Conservation (phyloP, 2,797 vertebrate species). For the Streptopelia turtur region DNA sequence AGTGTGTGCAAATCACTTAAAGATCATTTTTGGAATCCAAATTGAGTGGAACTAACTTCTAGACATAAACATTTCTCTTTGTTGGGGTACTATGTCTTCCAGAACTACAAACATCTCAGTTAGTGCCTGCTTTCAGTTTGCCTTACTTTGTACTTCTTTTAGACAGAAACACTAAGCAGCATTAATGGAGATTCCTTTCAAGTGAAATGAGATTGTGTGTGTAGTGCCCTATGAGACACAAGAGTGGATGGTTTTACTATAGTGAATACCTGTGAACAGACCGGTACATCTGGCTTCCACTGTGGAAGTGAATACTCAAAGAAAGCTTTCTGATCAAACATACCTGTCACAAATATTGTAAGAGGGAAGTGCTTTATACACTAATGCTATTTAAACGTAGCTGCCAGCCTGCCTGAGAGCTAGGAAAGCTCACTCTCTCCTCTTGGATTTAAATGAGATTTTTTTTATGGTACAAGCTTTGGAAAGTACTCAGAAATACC, state of each 20-base stretch:
- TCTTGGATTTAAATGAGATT: conserved; percentile 43
- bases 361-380: not conserved
- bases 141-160: conserved; percentile 2
- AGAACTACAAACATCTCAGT: not conserved
- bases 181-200: not conserved
- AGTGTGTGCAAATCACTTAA: not conserved
- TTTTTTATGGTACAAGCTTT: conserved; percentile 9
- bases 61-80: not conserved
- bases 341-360: not conserved
- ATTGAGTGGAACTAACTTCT: not conserved
- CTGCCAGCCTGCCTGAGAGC: not conserved
- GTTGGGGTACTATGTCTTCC: not conserved
- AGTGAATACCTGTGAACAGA: not conserved
- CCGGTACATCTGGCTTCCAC: not conserved
- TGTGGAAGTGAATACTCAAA: not conserved
- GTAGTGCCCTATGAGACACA: not conserved
- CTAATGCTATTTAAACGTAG: conserved; percentile 18
- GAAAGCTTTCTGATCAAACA: conserved; percentile 6
- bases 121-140: not conserved
- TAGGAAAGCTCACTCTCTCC: not conserved
- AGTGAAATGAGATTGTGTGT: not conserved
- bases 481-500: conserved; percentile 19
- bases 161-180: conserved; percentile 1
- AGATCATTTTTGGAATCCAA: not conserved
- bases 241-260: not conserved